These are phyloP conservation scores for Dermolepida albohirtum DNA, from an alignment of 2,888 invertebrate species.

Conservation along the genomic window DNA sequence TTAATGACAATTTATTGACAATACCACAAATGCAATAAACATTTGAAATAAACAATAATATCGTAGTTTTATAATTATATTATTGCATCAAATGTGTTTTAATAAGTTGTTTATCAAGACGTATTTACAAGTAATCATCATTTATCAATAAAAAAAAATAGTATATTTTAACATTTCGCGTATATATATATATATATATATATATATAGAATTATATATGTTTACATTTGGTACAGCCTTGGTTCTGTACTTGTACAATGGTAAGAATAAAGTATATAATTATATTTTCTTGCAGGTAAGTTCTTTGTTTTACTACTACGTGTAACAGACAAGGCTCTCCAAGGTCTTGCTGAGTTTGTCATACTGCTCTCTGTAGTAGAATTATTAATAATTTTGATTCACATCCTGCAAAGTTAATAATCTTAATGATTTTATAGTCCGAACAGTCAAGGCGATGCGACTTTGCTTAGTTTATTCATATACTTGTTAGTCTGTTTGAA, in stretches of 20 bases:
- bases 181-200: too few relatives aligned
- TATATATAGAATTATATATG: too few relatives aligned
- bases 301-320: constrained; percentile 50
- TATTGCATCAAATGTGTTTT: too few relatives aligned
- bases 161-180: too few relatives aligned
- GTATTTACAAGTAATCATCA: too few relatives aligned
- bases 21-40: too few relatives aligned
- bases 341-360: constrained; percentile 50
- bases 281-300: constrained; percentile 54
- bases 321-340: constrained; percentile 35
- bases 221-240: constrained; percentile 6
- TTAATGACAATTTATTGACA: too few relatives aligned
- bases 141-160: too few relatives aligned
- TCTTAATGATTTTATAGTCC: constrained; percentile 48
- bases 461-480: constrained; percentile 3
- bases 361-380: constrained; percentile 43
- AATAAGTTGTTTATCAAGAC: too few relatives aligned
- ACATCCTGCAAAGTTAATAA: constrained; percentile 45
- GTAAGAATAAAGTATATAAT: constrained; percentile 48
- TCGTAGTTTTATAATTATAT: too few relatives aligned
- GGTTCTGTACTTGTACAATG: constrained; percentile 6
- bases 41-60: too few relatives aligned
- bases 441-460: constrained; percentile 50
- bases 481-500: constrained; percentile 21
- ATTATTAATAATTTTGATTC: constrained; percentile 49